Percentiles rank a stretch among this genome's conserved stretches.
These are phyloP conservation scores for Poecilia wingei DNA, from an alignment of 2,797 vertebrate species.

Conservation along the genomic window DNA sequence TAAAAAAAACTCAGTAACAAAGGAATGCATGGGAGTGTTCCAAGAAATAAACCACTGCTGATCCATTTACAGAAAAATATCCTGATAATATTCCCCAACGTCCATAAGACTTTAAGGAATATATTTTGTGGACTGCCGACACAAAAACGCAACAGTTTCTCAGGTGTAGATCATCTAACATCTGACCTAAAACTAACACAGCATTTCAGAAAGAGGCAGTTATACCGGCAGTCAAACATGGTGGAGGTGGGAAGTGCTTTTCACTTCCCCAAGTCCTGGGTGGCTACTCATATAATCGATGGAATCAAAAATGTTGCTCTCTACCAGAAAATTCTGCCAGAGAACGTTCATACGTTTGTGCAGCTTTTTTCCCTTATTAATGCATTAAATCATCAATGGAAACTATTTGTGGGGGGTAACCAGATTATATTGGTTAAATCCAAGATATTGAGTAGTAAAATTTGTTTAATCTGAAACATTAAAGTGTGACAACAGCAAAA, in stretches of 20 bases:
- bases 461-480: not conserved
- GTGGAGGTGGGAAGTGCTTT: not conserved
- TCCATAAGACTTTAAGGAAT: not conserved
- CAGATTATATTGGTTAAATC: not conserved
- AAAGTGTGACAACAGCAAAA: not conserved
- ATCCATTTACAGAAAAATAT: too few relatives aligned
- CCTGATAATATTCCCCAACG: too few relatives aligned
- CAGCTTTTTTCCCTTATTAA: not conserved
- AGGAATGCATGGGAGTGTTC: too few relatives aligned
- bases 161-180: not conserved
- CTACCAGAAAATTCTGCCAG: not conserved
- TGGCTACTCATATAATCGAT: not conserved
- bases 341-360: not conserved
- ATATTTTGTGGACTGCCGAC: not conserved
- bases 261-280: not conserved
- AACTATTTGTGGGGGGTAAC: not conserved
- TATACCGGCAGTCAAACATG: not conserved
- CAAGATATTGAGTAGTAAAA: not conserved
- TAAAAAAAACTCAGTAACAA: too few relatives aligned
- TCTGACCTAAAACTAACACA: not conserved
- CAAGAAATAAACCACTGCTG: too few relatives aligned
- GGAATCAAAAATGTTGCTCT: not conserved
- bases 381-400: not conserved
- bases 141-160: not conserved
- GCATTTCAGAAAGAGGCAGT: not conserved